Conservation (phyloP, 2,113 vertebrate species). For the Turnix velox region DNA sequence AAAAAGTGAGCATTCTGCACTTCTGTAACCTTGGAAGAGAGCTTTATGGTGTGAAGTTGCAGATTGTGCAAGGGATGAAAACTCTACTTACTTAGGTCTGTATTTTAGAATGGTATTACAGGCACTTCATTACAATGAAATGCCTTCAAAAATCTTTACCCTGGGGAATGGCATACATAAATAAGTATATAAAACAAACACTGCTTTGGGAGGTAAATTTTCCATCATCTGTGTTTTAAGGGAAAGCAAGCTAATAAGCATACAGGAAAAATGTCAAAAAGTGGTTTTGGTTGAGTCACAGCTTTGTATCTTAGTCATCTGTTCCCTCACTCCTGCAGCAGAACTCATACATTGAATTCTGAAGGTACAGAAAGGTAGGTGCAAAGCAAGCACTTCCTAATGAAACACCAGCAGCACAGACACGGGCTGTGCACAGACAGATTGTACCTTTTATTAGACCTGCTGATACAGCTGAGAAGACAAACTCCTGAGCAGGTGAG, state of each 20-base stretch:
- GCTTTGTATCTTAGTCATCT: neutral
- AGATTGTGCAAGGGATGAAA: neutral
- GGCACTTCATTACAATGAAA: constrained; percentile 1
- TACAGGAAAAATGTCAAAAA: neutral
- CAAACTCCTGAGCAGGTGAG: neutral
- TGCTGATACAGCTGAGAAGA: neutral
- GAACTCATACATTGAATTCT: neutral
- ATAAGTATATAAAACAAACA: neutral
- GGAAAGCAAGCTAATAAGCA: neutral
- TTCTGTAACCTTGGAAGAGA: constrained; percentile 13
- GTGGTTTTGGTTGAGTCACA: neutral
- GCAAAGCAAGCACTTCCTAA: neutral
- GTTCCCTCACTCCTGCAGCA: neutral
- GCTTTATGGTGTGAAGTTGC: neutral
- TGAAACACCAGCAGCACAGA: neutral
- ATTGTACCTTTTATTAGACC: neutral
- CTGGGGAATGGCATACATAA: neutral
- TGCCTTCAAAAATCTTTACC: neutral
- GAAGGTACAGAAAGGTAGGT: fast-evolving
- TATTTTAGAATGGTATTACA: constrained; percentile 1
- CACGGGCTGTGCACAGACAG: neutral
- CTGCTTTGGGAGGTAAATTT: neutral
- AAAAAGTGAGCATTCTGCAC: neutral
- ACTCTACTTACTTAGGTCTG: neutral
- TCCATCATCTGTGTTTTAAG: neutral